A percentile compares a stretch with the other conserved stretches of the same genome.
phyloP scores from a whole-genome alignment of 2,797 vertebrate genomes.

The Helicolenus hilgendorfi region DNA sequence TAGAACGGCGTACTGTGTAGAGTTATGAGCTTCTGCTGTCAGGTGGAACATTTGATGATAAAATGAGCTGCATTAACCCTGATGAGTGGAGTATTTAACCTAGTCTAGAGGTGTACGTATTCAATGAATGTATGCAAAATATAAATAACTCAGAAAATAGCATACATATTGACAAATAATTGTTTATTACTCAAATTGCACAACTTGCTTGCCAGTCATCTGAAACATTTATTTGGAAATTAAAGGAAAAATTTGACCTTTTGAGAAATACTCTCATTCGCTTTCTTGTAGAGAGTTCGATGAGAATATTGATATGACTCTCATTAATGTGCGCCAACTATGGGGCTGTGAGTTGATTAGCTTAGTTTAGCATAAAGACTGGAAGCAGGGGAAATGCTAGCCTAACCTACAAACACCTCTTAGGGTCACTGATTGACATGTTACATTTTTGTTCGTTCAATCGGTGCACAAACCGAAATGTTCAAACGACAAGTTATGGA shows the following conservation, averaged over 20 bases:
- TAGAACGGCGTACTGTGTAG: background rate
- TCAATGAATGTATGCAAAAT: background rate
- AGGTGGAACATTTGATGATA: slow-evolving; percentile 16
- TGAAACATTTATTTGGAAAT: background rate
- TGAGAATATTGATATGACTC: background rate
- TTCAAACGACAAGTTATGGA: background rate
- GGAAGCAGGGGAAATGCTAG: background rate
- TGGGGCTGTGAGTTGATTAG: background rate
- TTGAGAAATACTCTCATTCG: background rate
- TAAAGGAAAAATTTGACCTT: background rate
- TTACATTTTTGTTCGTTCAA: background rate
- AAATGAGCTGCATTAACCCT: background rate
- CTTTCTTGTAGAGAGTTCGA: background rate
- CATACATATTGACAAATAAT: background rate
- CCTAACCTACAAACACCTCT: background rate
- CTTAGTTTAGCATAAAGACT: background rate
- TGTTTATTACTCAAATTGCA: background rate
- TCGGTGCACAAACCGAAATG: background rate
- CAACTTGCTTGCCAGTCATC: background rate
- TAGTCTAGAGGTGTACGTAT: background rate
- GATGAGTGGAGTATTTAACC: background rate
- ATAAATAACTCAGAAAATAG: background rate
- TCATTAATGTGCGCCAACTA: background rate
- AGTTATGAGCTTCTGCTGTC: background rate
- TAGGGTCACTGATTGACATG: background rate